Conservation (phyloP, 2,888 invertebrate genomes). For the Teinopalpus imperialis region DNA sequence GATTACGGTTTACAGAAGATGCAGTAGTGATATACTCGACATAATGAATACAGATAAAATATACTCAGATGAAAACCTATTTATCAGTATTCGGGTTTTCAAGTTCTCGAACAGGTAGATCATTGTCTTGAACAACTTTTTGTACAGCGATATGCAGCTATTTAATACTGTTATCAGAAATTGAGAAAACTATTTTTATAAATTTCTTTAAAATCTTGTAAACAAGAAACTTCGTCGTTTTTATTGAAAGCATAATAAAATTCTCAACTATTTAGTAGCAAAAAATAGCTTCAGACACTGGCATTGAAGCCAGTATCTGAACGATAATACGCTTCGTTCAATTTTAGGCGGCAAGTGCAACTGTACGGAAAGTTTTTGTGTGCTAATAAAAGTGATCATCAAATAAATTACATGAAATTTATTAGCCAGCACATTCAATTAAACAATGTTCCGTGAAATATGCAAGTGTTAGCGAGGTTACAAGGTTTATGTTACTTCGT, state of each 20-base stretch:
- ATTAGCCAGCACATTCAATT: background rate
- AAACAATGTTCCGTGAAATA: conserved; percentile 15
- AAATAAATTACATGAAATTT: background rate
- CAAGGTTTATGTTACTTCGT: conserved; percentile 18
- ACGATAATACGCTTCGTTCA: conserved; percentile 1
- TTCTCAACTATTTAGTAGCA: background rate
- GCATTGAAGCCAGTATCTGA: conserved; percentile 3
- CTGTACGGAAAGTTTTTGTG: conserved; percentile 1
- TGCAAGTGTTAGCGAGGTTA: conserved; percentile 6
- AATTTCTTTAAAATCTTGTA: no score
- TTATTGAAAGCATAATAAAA: no score
- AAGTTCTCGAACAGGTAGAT: no score
- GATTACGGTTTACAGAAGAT: no score
- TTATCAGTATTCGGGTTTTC: no score
- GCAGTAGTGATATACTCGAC: no score
- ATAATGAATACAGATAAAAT: no score
- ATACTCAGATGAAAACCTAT: no score
- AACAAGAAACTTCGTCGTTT: background rate
- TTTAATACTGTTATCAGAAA: no score
- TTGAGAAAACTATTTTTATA: no score
- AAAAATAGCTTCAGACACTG: conserved; percentile 2
- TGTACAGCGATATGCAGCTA: no score
- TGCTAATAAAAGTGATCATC: background rate
- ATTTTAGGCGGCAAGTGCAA: conserved; percentile 7
- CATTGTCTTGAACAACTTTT: no score